These are phyloP conservation scores for Pachycephus smyrnensis DNA, from an alignment of 2,888 invertebrate genomes.

Conservation along the genomic window DNA sequence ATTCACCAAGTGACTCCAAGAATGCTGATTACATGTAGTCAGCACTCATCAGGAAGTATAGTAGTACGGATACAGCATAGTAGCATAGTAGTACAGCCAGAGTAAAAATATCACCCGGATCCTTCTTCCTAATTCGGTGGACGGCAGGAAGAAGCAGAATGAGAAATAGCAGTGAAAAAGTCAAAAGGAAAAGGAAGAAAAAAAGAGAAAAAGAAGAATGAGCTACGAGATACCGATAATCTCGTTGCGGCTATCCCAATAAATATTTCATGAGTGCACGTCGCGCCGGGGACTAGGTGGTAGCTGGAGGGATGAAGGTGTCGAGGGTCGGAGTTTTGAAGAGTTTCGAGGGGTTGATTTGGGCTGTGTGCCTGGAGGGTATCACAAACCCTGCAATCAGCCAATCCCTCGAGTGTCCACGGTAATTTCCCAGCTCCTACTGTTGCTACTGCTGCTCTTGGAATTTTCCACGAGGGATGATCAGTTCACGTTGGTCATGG, in stretches of 20 bases:
- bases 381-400: background rate
- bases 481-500: background rate
- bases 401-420: constrained; percentile 6
- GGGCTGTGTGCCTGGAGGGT: background rate
- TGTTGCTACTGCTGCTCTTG: background rate
- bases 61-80: too few relatives aligned
- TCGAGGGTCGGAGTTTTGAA: background rate
- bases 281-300: background rate
- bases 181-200: background rate
- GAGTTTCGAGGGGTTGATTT: constrained; percentile 6
- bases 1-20: too few relatives aligned
- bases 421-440: background rate
- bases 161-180: background rate
- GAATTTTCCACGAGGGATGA: background rate
- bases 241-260: constrained; percentile 1
- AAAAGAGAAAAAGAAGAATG: constrained; percentile 2
- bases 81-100: background rate
- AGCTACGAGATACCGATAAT: background rate
- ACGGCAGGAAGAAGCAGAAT: background rate
- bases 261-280: constrained; percentile 24
- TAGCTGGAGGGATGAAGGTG: background rate
- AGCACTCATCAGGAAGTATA: background rate
- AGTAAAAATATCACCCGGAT: background rate
- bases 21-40: background rate
- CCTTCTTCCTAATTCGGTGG: background rate